Evolutionary conservation across 2,797 vertebrate genomes (phyloP).

Genomic region (Natrix natrix): DNA sequence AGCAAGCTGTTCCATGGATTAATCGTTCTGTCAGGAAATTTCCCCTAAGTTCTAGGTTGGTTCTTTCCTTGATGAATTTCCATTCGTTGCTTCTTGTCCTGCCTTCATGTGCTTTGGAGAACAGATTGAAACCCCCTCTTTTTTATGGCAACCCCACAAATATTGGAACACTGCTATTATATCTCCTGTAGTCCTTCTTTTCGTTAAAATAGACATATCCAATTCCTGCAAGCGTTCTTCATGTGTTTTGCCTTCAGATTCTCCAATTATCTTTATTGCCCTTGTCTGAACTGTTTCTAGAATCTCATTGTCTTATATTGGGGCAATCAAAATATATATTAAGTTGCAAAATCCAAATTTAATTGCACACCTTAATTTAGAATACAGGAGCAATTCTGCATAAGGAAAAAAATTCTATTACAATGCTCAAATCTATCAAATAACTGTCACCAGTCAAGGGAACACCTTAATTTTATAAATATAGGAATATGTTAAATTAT

Average conservation of each 20-base stretch:
- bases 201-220: background rate
- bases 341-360: background rate
- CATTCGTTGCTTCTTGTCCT: background rate
- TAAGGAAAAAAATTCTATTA: background rate
- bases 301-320: background rate
- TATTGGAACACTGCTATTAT: background rate
- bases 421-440: background rate
- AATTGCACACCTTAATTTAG: background rate
- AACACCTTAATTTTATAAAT: background rate
- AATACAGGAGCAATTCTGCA: background rate
- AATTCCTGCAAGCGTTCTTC: background rate
- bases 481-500: background rate
- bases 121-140: background rate
- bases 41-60: background rate
- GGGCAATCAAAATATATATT: background rate
- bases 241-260: background rate
- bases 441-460: background rate
- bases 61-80: background rate
- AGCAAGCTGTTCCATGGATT: background rate
- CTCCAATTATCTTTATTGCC: background rate
- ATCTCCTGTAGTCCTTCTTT: background rate
- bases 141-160: background rate
- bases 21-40: background rate
- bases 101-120: background rate
- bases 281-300: background rate